Evolutionary conservation across 2,113 vertebrate species (phyloP).

Genomic region (Clarias batrachus): DNA sequence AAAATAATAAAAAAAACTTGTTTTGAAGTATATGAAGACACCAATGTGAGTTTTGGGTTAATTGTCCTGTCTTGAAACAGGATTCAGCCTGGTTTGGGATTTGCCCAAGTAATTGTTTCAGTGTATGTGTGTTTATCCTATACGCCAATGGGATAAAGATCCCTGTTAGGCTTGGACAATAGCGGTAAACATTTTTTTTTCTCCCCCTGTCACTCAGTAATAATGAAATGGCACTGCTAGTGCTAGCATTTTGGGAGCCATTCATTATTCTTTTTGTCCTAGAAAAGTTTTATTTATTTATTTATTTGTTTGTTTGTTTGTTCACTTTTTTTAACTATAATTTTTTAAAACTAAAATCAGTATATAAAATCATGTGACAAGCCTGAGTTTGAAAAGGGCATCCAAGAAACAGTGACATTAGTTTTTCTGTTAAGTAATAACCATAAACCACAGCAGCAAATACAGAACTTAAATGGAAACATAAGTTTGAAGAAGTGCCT

Average conservation of each 20-base stretch:
- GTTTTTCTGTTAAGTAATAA: constrained; percentile 18
- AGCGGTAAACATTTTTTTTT: constrained; percentile 34
- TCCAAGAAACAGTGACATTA: constrained; percentile 16
- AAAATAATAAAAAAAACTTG: neutral
- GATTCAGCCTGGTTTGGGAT: neutral
- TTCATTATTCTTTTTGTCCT: neutral
- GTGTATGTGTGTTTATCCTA: constrained; percentile 42
- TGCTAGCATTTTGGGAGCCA: constrained; percentile 33
- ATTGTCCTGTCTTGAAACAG: neutral
- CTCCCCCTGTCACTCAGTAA: constrained; percentile 41
- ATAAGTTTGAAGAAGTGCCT: neutral
- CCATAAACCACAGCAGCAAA: neutral
- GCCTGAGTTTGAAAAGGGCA: constrained; percentile 3
- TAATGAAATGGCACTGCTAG: constrained; percentile 16
- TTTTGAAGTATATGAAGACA: neutral
- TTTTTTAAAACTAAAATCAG: neutral
- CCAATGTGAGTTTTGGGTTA: neutral
- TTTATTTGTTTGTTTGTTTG: neutral
- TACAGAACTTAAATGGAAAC: neutral
- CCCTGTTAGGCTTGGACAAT: constrained; percentile 60
- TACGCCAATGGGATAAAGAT: constrained; percentile 32
- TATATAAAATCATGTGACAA: neutral
- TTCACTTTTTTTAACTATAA: neutral
- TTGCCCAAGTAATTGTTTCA: constrained; percentile 37
- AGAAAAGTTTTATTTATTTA: neutral